Base-by-base conservation (phyloP, 2,888 invertebrate genomes). In the Flexamia atlantica region DNA sequence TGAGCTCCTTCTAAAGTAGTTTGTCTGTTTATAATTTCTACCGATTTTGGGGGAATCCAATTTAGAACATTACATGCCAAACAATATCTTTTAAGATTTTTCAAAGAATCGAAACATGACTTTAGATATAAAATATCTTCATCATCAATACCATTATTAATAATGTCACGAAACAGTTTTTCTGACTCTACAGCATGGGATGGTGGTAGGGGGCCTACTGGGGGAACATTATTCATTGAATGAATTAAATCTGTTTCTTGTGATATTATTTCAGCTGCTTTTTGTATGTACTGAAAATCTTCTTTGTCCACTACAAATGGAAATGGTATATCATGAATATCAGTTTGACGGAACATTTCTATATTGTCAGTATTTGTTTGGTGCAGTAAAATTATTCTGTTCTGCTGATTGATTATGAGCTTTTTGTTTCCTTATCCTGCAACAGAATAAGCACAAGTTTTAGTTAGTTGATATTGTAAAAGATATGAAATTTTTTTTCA, bases 91-190 rank as follows among this genome's bases (percentile, higher is more conserved):
- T 23, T 23, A 2, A 2, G 20, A 12, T 20, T 53, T 23, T 10
- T 20, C 91, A 89, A 97, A 97, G 86, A 96, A 96, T 0, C 95
- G 94, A 98, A 98, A 82, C 97, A 96, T 83, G 93, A 91, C 87
- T 95, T 94, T 86, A 98, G 92, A 89, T 94, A 96, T 85, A 93
- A 92, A 85, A 96, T 95, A 89, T 98, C 98, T 89, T 98, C 98
- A 20, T 92, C 90, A 89, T 98, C 98, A 88, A 98, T 95, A 85
- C 96, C 88, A 84, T 94, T 93, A 23, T 96, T 96, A 57, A 98
- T 93, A 90, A 98, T 46, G 4, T 76, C 76, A 4, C 20, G 4
- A 32, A 28, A 76, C 17, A 50, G 9, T 68, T 68, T 68, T 4
- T 53, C 53, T 23, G 12, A 4, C 7, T 10, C 46, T 46, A 3